Conservation (phyloP, 2,797 vertebrate species). For the Acomys russatus region DNA sequence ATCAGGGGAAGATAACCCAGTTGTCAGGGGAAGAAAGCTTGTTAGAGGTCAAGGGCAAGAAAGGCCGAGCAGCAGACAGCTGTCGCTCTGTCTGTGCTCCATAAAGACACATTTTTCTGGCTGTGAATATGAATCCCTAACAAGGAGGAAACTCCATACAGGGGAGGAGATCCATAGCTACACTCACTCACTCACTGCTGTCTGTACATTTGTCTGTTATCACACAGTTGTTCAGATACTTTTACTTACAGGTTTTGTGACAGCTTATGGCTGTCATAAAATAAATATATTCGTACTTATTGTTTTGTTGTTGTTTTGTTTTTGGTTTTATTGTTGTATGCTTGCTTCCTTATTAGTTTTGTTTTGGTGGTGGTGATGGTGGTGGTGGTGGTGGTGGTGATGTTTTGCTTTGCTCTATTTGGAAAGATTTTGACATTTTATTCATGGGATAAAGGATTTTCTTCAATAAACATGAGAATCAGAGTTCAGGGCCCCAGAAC, state of each 20-base stretch:
- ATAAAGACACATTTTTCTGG: not conserved
- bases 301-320: not conserved
- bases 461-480: not conserved
- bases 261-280: constrained; percentile 33
- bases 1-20: accelerated
- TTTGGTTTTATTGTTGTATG: not conserved
- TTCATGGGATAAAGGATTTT: no score
- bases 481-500: not conserved
- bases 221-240: constrained; percentile 50
- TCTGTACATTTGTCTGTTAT: not conserved
- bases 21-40: not conserved
- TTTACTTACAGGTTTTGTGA: constrained; percentile 29
- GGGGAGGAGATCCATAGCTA: not conserved
- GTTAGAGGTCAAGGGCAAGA: not conserved
- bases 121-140: not conserved
- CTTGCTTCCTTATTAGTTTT: not conserved
- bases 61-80: not conserved
- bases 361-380: not conserved
- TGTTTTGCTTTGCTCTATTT: no score
- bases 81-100: not conserved
- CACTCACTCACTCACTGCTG: not conserved
- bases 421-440: not conserved
- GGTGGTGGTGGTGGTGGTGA: not conserved
- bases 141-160: not conserved
- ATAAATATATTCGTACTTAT: constrained; percentile 26